Evolutionary conservation across 2,888 invertebrate species (phyloP).

Genomic region (Campaea margaritaria): DNA sequence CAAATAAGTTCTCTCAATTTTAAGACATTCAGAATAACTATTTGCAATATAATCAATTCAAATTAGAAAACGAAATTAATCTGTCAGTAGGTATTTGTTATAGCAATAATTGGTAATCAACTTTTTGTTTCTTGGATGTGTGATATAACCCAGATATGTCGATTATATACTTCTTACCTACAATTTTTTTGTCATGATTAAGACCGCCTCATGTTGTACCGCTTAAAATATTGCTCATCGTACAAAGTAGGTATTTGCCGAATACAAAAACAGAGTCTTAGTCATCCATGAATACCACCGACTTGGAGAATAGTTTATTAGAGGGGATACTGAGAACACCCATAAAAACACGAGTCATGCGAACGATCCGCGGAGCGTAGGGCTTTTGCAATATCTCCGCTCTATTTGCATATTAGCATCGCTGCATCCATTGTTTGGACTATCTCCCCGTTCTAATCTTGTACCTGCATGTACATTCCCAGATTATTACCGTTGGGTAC

Average conservation of each 20-base stretch:
- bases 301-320: constrained; percentile 60
- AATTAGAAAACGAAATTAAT: constrained; percentile 26
- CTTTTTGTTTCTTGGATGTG: constrained; percentile 18
- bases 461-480: constrained; percentile 74
- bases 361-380: constrained; percentile 53
- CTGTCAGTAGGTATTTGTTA: constrained; percentile 7
- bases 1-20: too few species aligned
- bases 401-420: constrained; percentile 71
- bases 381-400: constrained; percentile 64
- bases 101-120: constrained; percentile 13
- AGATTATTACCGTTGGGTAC: constrained; percentile 73
- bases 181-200: constrained; percentile 19
- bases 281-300: constrained; percentile 75
- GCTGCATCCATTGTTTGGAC: constrained; percentile 76
- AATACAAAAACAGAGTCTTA: constrained; percentile 66
- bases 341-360: constrained; percentile 52
- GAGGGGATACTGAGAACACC: constrained; percentile 62
- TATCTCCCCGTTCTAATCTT: constrained; percentile 75
- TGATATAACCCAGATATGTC: constrained; percentile 24
- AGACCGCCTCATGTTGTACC: constrained; percentile 26
- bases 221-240: constrained; percentile 57
- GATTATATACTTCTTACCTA: constrained; percentile 14
- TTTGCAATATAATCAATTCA: not conserved
- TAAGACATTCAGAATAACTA: too few species aligned
- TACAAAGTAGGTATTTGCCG: constrained; percentile 54